Evolutionary conservation across 2,113 vertebrate species (phyloP), one percentile per base, ranked within the genome.

Genomic region (Malurus cyaneus): DNA sequence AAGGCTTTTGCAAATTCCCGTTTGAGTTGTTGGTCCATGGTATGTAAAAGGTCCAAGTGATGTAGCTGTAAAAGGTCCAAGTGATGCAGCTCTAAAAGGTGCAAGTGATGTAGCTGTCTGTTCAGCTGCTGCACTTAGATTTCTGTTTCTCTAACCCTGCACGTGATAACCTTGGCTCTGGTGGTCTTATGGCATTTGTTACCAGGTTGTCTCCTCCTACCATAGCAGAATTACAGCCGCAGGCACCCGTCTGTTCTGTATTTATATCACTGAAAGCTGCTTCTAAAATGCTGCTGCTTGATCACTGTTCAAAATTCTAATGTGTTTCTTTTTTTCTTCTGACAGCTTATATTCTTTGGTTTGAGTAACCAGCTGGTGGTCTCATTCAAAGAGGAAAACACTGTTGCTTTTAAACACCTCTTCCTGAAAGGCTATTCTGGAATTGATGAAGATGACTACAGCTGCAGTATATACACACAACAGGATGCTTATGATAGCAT

Each of bases 301-400:
- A 81, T 23, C 12, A 17, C 6, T 53, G 26, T 67, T 93, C 17
- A 61, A 34, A 84, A 47, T 28, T 31, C 2, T 9, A 23, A 41
- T 47, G n/a, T 12, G 10, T 44, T 65, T 64, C 34, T 18, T 61
- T 70, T 64, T 44, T 93, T 62, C 85, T 36, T 84, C 92, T 95
- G 54, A 42, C 93, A 99, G 99, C 99, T 99, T 50, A 93, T 99
- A 66, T 97, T 99, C 39, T 99, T 99, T 81, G 99, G 99, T 67
- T 98, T 99, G 92, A 99, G 98, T 97, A 99, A 99, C 96, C 99
- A 99, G 96, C 96, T 99, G 94, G 99, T 99, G 85, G 99, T 99
- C 85, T 98, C 99, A 17, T 99, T 99, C 89, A 99, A 99, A 96
- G 99, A 99, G 86, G 99, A 99, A 93, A 99, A 98, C 88, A 96